phyloP scores from a whole-genome alignment of 1,140 invertebrate species.

The Caerostris darwini region DNA sequence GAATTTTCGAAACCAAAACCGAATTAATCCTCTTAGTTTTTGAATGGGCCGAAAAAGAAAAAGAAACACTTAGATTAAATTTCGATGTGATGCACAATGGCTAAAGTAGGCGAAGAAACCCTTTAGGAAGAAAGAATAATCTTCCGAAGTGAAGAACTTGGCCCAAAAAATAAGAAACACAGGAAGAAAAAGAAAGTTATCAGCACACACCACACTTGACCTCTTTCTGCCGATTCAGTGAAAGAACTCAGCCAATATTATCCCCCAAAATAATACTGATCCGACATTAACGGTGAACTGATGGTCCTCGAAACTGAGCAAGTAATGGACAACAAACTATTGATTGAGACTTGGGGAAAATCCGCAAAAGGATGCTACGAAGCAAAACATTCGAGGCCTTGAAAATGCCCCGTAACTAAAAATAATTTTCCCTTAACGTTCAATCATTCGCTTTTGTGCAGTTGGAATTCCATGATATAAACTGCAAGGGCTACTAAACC shows the following conservation, averaged over 20 bases:
- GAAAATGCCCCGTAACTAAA: constrained; percentile 44
- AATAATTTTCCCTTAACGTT: constrained; percentile 67
- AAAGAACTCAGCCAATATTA: constrained; percentile 55
- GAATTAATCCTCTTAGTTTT: neutral
- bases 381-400: constrained; percentile 30
- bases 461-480: constrained; percentile 59
- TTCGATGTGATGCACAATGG: neutral
- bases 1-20: neutral
- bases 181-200: constrained; percentile 60
- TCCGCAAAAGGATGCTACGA: constrained; percentile 47
- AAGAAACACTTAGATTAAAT: constrained; percentile 1
- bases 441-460: constrained; percentile 64
- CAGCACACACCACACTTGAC: constrained; percentile 64
- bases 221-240: constrained; percentile 49
- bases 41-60: neutral
- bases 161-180: neutral
- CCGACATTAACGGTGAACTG: constrained; percentile 62
- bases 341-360: constrained; percentile 57
- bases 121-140: neutral
- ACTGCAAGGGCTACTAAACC: neutral
- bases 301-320: constrained; percentile 53
- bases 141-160: neutral
- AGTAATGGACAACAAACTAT: constrained; percentile 73
- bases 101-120: neutral
- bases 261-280: constrained; percentile 62